phyloP scores from a whole-genome alignment of 2,113 vertebrate species.

The Anoura caudifer region DNA sequence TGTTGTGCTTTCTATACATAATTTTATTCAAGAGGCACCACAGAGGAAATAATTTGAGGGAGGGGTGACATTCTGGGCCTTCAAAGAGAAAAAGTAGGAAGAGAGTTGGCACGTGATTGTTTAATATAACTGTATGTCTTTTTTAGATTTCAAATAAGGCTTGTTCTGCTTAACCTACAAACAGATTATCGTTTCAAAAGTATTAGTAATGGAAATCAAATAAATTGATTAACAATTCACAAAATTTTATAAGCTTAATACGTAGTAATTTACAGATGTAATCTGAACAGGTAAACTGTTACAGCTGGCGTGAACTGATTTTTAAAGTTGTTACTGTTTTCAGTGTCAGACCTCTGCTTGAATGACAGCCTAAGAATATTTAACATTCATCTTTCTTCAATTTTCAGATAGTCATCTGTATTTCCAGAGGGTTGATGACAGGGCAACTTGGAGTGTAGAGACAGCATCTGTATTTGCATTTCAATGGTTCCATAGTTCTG shows the following conservation, averaged over 20 bases:
- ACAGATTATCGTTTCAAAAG: slow-evolving; percentile 3
- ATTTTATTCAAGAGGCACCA: neutral
- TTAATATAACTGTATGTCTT: neutral
- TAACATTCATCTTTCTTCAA: neutral
- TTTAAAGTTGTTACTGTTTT: slow-evolving; percentile 7
- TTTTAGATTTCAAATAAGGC: slow-evolving; percentile 19
- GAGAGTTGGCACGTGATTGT: neutral
- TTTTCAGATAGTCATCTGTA: slow-evolving; percentile 6
- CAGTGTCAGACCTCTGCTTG: neutral
- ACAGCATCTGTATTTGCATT: slow-evolving; percentile 53
- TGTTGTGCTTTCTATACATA: neutral
- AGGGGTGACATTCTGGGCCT: neutral
- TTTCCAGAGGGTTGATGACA: slow-evolving; percentile 30
- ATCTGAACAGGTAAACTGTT: neutral
- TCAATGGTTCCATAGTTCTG: slow-evolving; percentile 46
- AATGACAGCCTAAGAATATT: neutral
- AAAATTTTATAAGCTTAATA: neutral
- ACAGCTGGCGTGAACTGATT: neutral
- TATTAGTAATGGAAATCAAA: neutral
- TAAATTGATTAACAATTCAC: neutral
- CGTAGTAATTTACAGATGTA: neutral
- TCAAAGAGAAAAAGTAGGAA: neutral
- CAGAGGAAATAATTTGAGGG: neutral
- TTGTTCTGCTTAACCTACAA: neutral
- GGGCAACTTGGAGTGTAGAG: slow-evolving; percentile 31